Base-by-base conservation (phyloP, 2,113 vertebrate genomes). In the Leptodactylus fuscus region DNA sequence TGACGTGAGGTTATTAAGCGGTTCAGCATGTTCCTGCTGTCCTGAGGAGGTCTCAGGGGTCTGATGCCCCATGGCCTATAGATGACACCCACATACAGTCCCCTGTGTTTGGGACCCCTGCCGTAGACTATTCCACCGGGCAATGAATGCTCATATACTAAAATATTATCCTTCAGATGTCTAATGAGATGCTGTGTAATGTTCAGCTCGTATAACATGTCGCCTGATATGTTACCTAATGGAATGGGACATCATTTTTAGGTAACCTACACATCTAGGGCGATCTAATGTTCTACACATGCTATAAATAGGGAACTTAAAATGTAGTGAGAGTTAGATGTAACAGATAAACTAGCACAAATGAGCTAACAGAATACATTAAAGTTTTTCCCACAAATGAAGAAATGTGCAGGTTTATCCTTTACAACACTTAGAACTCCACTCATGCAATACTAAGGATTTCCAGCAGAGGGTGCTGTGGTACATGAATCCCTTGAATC, bases 401-500 rank as follows among this genome's bases (percentile, higher is more conserved):
- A 16, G 22, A 34, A 55, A 34, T 78, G n/a, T 20, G 5, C 41
- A 60, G 41, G 3, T 9, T 15, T 81, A 27, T 12, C 13, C 24
- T 32, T 32, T 16, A 8, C 51, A 32, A 5, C 51, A 79, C 20
- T 51, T 29, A 46, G 2, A 22, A 7, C 51, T 13, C 3, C 7
- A 3, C 51, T 41, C 10, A 27, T n/a, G 78, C 20, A 65, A 44
- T 48, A 9, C 73, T 4, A 10, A 10, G 5, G 3, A 24, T 38
- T 11, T 22, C 60, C 83, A 70, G 74, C 34, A 85, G 83, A 79
- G 74, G 74, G 75, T 8, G 75, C 60, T 27, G 6, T 51, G 18
- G 75, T 3, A n/a, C 24, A n/a, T n/a, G 51, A 22, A 44, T 22
- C 7, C 2, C 0, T 11, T 5, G 18, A n/a, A n/a, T n/a, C n/a